Base-by-base conservation (phyloP, 1,140 invertebrate species). In the Drosophila persimilis region DNA sequence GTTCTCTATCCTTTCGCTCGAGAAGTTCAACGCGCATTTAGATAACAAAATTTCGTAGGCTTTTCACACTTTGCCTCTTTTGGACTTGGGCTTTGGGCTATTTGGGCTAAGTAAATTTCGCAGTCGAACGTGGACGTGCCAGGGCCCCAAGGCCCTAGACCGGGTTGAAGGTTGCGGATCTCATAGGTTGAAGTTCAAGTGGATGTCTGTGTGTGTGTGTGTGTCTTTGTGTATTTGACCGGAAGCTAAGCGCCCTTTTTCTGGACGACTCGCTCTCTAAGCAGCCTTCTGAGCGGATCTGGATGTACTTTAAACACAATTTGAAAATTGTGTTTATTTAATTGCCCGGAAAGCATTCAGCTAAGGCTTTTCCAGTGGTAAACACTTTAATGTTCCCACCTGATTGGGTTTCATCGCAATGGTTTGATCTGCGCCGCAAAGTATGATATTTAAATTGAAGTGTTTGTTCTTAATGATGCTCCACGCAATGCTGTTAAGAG, bases 261-360 rank as follows among this genome's bases (percentile, higher is more conserved):
- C 48, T 65, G 46, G 43, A 47, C 54, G 63, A 67, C 4, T 43
- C 63, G 53, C 22, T 51, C 3, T 17, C 55, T 55, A 46, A 54
- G 17, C 46, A 50, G 29, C 29, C 29, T 29, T 29, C 7, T 29
- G 29, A 29, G 29, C 29, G 29, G 29, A 7, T 7, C 6, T 9
- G 8, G 8, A 8, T 88, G 70, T 88, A 83, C 78, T 88, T 88
- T 88, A 88, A 88, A 88, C 88, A 89, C 86, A 79, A 88, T 88
- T 88, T 83, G 78, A 76, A 88, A 88, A 88, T 88, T 88, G 83
- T 88, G 83, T 88, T 88, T 79, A 88, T 88, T 88, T 88, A 88
- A 88, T 88, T 88, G 83, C 62, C 75, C 75, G 84, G 83, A 88
- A 88, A 88, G 78, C 53, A 52, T 69, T 71, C 48, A 47, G 52